These are phyloP conservation scores for Pogonomyrmex barbatus DNA, from an alignment of 1,140 invertebrate genomes.

Conservation along the genomic window DNA sequence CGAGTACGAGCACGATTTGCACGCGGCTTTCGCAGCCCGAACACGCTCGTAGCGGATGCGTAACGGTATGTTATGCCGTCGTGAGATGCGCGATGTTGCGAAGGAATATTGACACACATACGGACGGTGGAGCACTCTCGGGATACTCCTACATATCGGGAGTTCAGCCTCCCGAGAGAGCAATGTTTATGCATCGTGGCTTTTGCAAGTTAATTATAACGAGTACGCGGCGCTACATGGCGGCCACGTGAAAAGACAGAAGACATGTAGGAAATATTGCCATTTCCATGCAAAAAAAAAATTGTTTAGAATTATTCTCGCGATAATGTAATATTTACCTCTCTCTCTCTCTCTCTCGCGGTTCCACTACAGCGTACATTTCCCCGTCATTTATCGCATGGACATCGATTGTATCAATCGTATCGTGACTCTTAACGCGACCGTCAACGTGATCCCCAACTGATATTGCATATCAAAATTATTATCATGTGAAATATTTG, in stretches of 20 bases:
- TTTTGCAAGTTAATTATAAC: neutral
- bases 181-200: neutral
- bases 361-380: neutral
- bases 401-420: neutral
- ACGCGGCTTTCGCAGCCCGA: neutral
- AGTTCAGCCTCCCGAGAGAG: neutral
- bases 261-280: neutral
- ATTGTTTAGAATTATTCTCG: neutral
- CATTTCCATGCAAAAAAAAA: too few relatives aligned
- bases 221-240: neutral
- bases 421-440: neutral
- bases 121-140: constrained; percentile 9
- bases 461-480: neutral
- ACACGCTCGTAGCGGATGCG: neutral
- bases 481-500: neutral
- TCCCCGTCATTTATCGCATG: neutral
- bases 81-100: constrained; percentile 5
- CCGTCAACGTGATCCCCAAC: neutral
- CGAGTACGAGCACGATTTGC: constrained; percentile 28
- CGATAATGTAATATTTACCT: neutral
- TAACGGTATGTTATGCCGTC: neutral
- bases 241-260: neutral
- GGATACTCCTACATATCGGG: neutral
- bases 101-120: constrained; percentile 38
- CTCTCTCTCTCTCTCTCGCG: neutral